Evolutionary conservation across 1,140 invertebrate genomes (phyloP).

Genomic region (Euwallacea similis): DNA sequence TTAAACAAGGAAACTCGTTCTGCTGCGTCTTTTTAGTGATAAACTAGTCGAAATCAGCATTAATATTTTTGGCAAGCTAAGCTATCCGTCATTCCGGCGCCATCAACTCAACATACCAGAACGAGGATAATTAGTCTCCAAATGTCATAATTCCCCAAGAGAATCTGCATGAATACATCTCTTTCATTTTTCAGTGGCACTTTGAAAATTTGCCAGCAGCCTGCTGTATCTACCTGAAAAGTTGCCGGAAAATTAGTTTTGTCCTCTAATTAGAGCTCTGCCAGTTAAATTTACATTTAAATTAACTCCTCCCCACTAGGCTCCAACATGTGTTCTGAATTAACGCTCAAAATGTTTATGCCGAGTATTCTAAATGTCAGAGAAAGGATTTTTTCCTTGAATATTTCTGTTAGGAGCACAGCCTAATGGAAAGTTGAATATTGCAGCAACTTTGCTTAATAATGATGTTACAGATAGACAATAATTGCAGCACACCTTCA

Average conservation of each 20-base stretch:
- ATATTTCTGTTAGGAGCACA: too few species aligned
- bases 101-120: background rate
- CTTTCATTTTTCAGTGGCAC: constrained; percentile 1
- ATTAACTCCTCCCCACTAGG: constrained; percentile 1
- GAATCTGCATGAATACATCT: background rate
- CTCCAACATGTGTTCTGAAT: background rate
- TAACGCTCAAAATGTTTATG: background rate
- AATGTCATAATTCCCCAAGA: constrained; percentile 1
- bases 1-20: too few species aligned
- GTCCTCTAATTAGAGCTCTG: constrained; percentile 12
- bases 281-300: constrained; percentile 17
- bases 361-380: too few species aligned
- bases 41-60: too few species aligned
- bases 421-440: too few species aligned
- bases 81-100: background rate
- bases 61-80: too few species aligned
- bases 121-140: background rate
- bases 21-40: too few species aligned
- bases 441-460: too few species aligned
- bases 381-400: too few species aligned
- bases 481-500: background rate
- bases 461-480: too few species aligned
- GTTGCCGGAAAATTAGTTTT: constrained; percentile 14
- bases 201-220: constrained; percentile 14
- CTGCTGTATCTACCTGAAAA: constrained; percentile 8